Evolutionary conservation across 2,797 vertebrate genomes (phyloP), one percentile per base, ranked within the genome.

Genomic region (Pyrocephalus nanus): DNA sequence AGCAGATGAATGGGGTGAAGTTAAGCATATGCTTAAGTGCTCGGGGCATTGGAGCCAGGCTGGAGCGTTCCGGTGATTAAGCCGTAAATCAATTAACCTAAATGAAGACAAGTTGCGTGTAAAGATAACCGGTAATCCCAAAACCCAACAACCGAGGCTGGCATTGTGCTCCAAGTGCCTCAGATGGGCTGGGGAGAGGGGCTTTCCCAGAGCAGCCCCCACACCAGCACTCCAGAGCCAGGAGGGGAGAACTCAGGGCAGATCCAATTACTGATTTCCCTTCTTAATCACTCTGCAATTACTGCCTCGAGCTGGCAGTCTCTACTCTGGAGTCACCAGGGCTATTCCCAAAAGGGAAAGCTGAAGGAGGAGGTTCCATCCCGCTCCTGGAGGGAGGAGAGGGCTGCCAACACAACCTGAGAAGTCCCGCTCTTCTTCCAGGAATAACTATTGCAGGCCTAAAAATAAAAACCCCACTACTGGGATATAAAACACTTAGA

Each of bases 11-110:
- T 91, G 71, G 88, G 53, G 67, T 26, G 1, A 90, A 88, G 71
- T 84, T 86, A 77, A 95, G 86, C 76, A 36, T 14, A 66, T 27
- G 83, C 83, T 94, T 11, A 69, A 96, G 88, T 82, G 86, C 83
- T 66, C 30, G 1, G 38, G 64, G 57, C 1, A 12, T 22, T 14
- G 47, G 61, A 78, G 92, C 73, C 73, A 21, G 76, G 40, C 54
- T 78, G 79, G 25, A 74, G 76, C 57, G 0, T 13, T 86, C 29
- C 43, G 92, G 79, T 81, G 93, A 84, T 92, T 83, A 94, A 96
- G 88, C 36, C 64, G 69, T 78, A 93, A 95, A 92, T 82, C 74
- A 93, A 10, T 15, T 60, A 81, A 88, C 11, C 80, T 53, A 42
- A 94, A 94, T 38, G 92, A 75, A 84, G 66, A 30, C 55, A 38